These are phyloP conservation scores for Egretta garzetta DNA, from an alignment of 2,113 vertebrate genomes.

Conservation along the genomic window DNA sequence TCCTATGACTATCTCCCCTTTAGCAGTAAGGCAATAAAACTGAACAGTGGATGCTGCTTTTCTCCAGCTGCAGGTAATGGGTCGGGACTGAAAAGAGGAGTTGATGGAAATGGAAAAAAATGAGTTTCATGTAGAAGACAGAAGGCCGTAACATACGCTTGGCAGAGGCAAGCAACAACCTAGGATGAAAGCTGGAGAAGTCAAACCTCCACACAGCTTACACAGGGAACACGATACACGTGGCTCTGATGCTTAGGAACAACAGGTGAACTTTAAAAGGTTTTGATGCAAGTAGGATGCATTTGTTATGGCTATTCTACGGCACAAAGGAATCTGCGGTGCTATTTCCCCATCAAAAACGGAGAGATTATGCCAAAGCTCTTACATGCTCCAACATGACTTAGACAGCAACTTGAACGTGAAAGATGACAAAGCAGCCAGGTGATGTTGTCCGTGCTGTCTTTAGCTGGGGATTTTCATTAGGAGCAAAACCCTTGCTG, in stretches of 20 bases:
- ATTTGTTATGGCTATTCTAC: neutral
- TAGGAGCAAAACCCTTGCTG: neutral
- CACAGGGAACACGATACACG: fast-evolving
- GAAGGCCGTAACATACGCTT: neutral
- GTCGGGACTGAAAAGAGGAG: neutral
- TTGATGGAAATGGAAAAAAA: neutral
- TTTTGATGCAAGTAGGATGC: neutral
- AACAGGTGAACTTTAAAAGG: neutral
- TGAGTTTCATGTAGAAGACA: neutral
- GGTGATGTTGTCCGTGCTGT: neutral
- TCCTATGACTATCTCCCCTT: neutral
- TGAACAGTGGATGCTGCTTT: neutral
- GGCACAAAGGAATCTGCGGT: neutral
- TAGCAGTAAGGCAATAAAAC: neutral
- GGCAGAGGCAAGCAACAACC: neutral
- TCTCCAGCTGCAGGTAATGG: neutral
- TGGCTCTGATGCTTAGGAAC: neutral
- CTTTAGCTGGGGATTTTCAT: neutral
- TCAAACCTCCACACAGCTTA: neutral
- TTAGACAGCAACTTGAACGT: neutral
- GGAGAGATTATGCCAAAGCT: neutral
- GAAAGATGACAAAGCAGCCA: neutral
- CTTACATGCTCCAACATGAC: neutral
- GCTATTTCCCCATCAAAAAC: neutral
- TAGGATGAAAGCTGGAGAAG: neutral